Conservation (phyloP, 2,113 vertebrate genomes). For the Aspiorhynchus laticeps region DNA sequence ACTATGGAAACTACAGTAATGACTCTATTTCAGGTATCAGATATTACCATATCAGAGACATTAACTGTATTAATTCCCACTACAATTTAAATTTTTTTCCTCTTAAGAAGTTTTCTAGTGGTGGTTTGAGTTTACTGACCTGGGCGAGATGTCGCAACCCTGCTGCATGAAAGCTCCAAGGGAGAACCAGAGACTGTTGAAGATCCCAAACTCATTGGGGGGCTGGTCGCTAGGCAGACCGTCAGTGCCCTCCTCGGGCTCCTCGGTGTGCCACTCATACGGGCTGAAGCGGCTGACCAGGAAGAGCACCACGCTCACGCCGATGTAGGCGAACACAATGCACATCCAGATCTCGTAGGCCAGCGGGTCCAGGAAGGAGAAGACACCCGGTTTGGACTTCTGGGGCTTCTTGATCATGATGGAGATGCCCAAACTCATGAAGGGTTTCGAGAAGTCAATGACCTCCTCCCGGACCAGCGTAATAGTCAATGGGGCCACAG, state of each 20-base stretch:
- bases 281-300: no score
- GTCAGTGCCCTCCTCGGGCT: no score
- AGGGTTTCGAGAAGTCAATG: slow-evolving; percentile 99
- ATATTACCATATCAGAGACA: slow-evolving; percentile 52
- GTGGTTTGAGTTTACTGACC: slow-evolving; percentile 74
- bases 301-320: slow-evolving; percentile 99
- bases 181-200: slow-evolving; percentile 99
- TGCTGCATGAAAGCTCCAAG: slow-evolving; percentile 99
- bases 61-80: slow-evolving; percentile 40
- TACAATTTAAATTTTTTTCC: not conserved
- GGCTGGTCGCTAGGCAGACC: slow-evolving; percentile 95
- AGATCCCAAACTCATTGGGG: slow-evolving; percentile 98
- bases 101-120: not conserved
- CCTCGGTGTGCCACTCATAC: no score
- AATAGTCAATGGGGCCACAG: slow-evolving; percentile 98
- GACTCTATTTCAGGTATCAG: slow-evolving; percentile 50
- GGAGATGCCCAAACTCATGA: slow-evolving; percentile 99
- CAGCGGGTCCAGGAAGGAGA: slow-evolving; percentile 98
- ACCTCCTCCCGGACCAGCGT: slow-evolving; percentile 99
- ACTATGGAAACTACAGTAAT: slow-evolving; percentile 52
- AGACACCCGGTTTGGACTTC: slow-evolving; percentile 98
- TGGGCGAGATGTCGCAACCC: slow-evolving; percentile 98
- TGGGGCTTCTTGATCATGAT: slow-evolving; percentile 99
- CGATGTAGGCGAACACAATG: slow-evolving; percentile 99
- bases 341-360: slow-evolving; percentile 99